Conservation (phyloP, 2,888 invertebrate genomes). For the Latheticus oryzae region DNA sequence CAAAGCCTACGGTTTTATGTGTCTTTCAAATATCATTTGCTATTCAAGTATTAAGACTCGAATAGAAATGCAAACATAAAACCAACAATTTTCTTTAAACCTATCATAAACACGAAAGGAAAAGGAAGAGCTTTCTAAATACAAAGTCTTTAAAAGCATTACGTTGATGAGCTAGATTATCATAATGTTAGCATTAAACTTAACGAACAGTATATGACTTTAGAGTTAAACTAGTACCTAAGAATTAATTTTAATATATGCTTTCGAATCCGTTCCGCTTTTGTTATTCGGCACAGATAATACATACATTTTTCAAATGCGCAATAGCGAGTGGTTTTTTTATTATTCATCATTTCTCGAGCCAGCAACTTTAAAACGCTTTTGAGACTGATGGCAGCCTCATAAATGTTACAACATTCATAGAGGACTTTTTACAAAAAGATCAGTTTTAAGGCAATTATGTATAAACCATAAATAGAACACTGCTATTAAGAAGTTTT, state of each 20-base stretch:
- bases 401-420: conserved; percentile 6
- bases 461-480: too few species aligned
- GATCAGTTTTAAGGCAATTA: too few species aligned
- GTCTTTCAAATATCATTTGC: too few species aligned
- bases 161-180: conserved; percentile 30
- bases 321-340: not conserved
- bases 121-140: conserved; percentile 14
- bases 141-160: conserved; percentile 16
- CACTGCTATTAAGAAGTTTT: too few species aligned
- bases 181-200: conserved; percentile 29
- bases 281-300: not conserved
- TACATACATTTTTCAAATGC: conserved; percentile 11
- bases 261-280: not conserved
- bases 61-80: conserved; percentile 13
- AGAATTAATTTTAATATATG: conserved; percentile 23
- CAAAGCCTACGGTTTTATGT: too few species aligned
- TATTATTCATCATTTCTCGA: conserved; percentile 5
- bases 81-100: conserved; percentile 15
- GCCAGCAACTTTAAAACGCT: conserved; percentile 1
- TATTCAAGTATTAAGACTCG: too few species aligned
- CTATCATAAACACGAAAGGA: conserved; percentile 8
- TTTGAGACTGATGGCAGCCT: too few species aligned
- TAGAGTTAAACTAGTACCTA: conserved; percentile 7
- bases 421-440: too few species aligned
- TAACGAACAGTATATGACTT: conserved; percentile 5